These are phyloP conservation scores for Drosophila macrospina DNA, from an alignment of 2,888 invertebrate species.

Conservation along the genomic window DNA sequence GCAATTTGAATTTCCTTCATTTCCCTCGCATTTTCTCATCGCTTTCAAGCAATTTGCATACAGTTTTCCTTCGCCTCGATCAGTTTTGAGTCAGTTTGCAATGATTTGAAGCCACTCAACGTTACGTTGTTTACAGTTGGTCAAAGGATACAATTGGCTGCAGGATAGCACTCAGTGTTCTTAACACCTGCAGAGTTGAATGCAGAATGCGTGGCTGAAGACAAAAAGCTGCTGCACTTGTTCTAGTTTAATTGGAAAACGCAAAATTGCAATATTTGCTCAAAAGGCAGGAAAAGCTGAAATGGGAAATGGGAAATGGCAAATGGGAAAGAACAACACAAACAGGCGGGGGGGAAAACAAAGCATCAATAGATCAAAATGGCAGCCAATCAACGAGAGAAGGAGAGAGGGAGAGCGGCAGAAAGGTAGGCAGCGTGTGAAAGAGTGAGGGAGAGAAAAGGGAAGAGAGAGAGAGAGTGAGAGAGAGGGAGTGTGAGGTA, in stretches of 20 bases:
- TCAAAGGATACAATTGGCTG: slow-evolving; percentile 8
- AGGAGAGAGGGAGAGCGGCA: slow-evolving; percentile 26
- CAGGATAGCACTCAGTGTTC: slow-evolving; percentile 1
- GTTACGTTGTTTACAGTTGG: slow-evolving; percentile 5
- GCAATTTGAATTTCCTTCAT: neutral
- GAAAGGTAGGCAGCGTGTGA: slow-evolving; percentile 20
- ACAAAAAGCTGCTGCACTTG: slow-evolving; percentile 59
- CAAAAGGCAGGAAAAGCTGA: slow-evolving; percentile 1
- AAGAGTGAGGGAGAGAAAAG: slow-evolving; percentile 32
- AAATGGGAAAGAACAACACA: slow-evolving; percentile 19
- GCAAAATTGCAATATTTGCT: slow-evolving; percentile 78
- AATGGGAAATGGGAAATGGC: too few relatives aligned
- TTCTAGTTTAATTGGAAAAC: slow-evolving; percentile 76
- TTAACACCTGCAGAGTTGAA: slow-evolving; percentile 4
- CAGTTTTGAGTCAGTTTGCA: neutral
- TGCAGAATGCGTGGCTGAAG: slow-evolving; percentile 15
- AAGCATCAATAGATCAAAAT: slow-evolving; percentile 76
- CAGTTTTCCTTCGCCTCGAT: neutral
- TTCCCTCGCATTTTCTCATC: too few relatives aligned
- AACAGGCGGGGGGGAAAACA: slow-evolving; percentile 3
- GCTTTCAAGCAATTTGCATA: neutral
- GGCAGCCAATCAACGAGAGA: slow-evolving; percentile 43
- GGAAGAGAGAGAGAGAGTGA: slow-evolving; percentile 18
- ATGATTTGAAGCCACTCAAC: neutral
- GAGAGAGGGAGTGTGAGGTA: neutral